Conservation (phyloP, 2,113 vertebrate species). For the Rhagologus leucostigma region DNA sequence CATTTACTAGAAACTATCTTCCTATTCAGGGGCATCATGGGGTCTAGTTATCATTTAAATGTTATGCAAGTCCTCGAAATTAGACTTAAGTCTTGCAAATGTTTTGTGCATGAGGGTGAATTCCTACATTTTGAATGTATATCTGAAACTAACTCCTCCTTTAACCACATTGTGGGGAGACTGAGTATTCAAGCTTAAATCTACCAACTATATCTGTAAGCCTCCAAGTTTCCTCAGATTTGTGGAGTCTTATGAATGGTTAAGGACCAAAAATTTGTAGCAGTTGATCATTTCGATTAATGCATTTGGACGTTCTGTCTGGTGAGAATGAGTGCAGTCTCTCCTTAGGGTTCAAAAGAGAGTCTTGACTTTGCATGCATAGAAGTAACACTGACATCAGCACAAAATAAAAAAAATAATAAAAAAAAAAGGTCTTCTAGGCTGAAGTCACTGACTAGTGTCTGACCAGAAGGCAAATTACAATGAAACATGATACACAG, state of each 20-base stretch:
- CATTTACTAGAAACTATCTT: background rate
- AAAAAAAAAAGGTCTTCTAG: background rate
- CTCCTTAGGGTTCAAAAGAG: background rate
- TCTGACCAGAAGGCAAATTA: conserved; percentile 26
- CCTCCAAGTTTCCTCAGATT: background rate
- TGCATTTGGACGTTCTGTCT: background rate
- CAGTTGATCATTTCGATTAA: conserved; percentile 20
- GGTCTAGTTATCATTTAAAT: background rate
- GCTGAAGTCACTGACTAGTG: conserved; percentile 25
- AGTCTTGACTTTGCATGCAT: conserved; percentile 17
- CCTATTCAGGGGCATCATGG: background rate
- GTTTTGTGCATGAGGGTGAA: background rate
- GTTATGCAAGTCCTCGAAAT: background rate
- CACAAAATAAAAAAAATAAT: background rate
- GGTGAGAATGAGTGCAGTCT: background rate
- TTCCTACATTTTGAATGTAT: background rate
- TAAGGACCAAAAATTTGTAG: background rate
- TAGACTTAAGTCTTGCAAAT: background rate
- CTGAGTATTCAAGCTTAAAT: background rate
- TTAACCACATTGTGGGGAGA: background rate
- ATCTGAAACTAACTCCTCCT: background rate
- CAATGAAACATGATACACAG: conserved; percentile 36
- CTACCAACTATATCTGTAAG: background rate
- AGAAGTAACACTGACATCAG: conserved; percentile 1
- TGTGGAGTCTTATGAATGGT: background rate